Conservation (phyloP, 2,888 invertebrate species). For the Erebia epiphron region DNA sequence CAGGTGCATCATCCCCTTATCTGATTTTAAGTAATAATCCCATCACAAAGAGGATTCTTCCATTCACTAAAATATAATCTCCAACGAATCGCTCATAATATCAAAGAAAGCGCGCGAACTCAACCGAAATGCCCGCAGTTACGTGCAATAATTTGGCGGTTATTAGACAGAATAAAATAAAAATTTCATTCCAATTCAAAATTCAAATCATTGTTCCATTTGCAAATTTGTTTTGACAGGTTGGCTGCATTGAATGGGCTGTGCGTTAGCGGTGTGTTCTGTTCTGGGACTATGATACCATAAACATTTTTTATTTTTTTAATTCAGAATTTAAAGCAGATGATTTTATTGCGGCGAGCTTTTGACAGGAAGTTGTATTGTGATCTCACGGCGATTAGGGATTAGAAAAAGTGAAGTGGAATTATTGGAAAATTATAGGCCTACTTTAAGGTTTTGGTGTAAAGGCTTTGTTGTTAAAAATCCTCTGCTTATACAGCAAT, state of each 20-base stretch:
- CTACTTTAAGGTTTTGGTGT: constrained; percentile 43
- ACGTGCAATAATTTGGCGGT: constrained; percentile 62
- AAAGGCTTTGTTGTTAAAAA: constrained; percentile 11
- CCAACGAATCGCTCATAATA: constrained; percentile 59
- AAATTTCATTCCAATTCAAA: constrained; percentile 50
- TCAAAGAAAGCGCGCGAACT: constrained; percentile 53
- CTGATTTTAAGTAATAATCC: constrained; percentile 59
- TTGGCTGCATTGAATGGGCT: constrained; percentile 58
- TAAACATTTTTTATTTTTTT: constrained; percentile 67
- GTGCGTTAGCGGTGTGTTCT: constrained; percentile 42
- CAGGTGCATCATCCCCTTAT: constrained; percentile 77
- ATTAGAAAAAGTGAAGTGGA: constrained; percentile 73
- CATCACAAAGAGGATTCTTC: constrained; percentile 66
- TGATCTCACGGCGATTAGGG: constrained; percentile 76
- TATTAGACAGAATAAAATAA: constrained; percentile 58
- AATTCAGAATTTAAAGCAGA: constrained; percentile 54
- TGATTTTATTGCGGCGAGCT: constrained; percentile 63
- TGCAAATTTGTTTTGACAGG: constrained; percentile 72
- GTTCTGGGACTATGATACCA: constrained; percentile 65
- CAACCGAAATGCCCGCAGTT: constrained; percentile 56
- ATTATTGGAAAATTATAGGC: constrained; percentile 75
- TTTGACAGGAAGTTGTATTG: constrained; percentile 72
- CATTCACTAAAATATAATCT: constrained; percentile 74
- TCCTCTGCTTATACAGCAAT: background rate
- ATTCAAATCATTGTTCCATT: constrained; percentile 46